Conservation (phyloP, 2,113 vertebrate species). For the Cisticola juncidis region DNA sequence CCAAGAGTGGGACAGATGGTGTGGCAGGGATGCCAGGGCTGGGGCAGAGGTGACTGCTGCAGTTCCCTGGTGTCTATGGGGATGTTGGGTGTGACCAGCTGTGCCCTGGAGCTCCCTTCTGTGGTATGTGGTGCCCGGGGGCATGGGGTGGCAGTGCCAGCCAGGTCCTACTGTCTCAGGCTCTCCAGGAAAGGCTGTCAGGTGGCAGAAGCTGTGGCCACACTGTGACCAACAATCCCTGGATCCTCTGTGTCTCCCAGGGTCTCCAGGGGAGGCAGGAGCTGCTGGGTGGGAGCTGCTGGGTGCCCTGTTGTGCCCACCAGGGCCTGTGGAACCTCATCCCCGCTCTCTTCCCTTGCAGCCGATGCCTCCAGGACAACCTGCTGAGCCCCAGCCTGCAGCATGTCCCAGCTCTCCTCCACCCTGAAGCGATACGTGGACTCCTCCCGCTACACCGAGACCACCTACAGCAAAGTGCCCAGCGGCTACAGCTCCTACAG, state of each 20-base stretch:
- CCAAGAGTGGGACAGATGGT: not conserved
- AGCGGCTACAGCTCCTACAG: conserved; percentile 84
- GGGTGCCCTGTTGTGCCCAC: accelerated
- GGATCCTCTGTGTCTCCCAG: not conserved
- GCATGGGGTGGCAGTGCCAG: not conserved
- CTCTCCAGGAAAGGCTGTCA: not conserved
- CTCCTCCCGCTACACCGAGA: conserved; percentile 76
- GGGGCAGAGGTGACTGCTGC: not conserved
- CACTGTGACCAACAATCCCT: not conserved
- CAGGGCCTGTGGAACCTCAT: not conserved
- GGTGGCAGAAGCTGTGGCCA: not conserved
- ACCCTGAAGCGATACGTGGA: conserved; percentile 88
- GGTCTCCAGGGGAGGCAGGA: not conserved
- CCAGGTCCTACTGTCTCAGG: not conserved
- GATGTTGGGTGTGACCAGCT: not conserved
- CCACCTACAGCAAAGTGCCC: conserved; percentile 75
- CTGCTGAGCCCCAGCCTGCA: conserved; percentile 71
- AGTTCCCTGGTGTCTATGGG: not conserved
- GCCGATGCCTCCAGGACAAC: conserved; percentile 85
- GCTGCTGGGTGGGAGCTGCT: not conserved
- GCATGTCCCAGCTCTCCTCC: conserved; percentile 95
- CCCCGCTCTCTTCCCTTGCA: conserved; percentile 68
- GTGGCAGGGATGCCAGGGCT: not conserved
- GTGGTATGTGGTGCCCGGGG: accelerated
- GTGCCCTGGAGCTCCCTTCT: not conserved